Conservation (phyloP, 2,888 invertebrate species). For the Catocala sponsa region DNA sequence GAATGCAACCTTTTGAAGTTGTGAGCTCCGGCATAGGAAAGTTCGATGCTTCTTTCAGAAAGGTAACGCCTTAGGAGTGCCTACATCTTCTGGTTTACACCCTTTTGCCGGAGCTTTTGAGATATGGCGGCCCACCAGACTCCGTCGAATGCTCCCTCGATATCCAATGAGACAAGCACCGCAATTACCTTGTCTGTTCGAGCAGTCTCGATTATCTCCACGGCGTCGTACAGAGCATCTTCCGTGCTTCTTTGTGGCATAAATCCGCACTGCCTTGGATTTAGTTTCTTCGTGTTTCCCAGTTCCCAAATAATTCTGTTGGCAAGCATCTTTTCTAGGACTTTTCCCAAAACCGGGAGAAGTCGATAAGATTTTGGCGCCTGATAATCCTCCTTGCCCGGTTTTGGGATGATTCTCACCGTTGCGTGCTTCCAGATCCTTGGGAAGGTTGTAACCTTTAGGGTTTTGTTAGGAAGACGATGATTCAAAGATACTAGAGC, state of each 20-base stretch:
- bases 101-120: not conserved
- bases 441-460: too few species aligned
- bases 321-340: not conserved
- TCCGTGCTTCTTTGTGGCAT: constrained; percentile 22
- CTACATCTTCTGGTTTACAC: not conserved
- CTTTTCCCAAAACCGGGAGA: not conserved
- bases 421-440: not conserved
- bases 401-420: not conserved
- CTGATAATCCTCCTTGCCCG: not conserved
- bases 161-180: constrained; percentile 12
- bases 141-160: constrained; percentile 22
- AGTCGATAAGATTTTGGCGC: not conserved
- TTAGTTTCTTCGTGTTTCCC: not conserved
- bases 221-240: constrained; percentile 18
- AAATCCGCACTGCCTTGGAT: constrained; percentile 18
- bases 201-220: not conserved
- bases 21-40: not conserved
- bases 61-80: not conserved
- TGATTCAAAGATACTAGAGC: too few species aligned
- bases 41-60: not conserved
- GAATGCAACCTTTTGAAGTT: constrained; percentile 16
- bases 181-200: not conserved
- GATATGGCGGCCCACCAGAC: constrained; percentile 21
- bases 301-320: not conserved
- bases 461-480: too few species aligned